phyloP scores from a whole-genome alignment of 2,888 invertebrate genomes.

The Cecidostiba fungosa region DNA sequence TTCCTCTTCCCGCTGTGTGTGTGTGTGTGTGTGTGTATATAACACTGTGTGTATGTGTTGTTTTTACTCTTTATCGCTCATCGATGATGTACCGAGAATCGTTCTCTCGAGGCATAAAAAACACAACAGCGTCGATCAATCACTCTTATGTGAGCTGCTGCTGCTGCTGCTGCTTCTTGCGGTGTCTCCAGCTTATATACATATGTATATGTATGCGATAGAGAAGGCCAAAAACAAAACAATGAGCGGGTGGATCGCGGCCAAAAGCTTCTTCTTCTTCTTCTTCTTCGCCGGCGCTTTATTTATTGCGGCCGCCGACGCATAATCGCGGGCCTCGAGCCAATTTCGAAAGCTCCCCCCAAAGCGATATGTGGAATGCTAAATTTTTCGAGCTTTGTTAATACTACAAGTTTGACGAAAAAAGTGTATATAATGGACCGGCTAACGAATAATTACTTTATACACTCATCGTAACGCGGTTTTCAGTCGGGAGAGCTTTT shows the following conservation, averaged over 20 bases:
- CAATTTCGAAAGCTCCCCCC: conserved; percentile 38
- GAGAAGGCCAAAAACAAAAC: conserved; percentile 71
- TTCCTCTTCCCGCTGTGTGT: not conserved
- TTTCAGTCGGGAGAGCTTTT: not conserved
- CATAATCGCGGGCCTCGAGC: conserved; percentile 57
- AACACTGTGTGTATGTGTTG: not conserved
- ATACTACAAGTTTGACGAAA: not conserved
- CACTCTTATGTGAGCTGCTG: not conserved
- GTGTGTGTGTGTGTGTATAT: not conserved
- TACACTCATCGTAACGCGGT: not conserved
- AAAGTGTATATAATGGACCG: no score
- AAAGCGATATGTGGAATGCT: not conserved
- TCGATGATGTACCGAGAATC: not conserved
- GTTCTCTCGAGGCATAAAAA: not conserved
- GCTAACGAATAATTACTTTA: conserved; percentile 40
- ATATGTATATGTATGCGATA: conserved; percentile 5
- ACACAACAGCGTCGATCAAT: not conserved
- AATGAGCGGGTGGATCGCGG: conserved; percentile 75
- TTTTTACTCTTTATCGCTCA: not conserved
- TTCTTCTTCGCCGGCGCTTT: no score
- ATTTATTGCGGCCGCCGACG: conserved; percentile 39
- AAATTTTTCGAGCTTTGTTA: conserved; percentile 33
- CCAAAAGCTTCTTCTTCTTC: conserved; percentile 68
- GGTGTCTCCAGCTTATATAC: not conserved
- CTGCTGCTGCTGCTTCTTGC: no score